Conservation (phyloP, 2,113 vertebrate genomes). For the Holacanthus passer region DNA sequence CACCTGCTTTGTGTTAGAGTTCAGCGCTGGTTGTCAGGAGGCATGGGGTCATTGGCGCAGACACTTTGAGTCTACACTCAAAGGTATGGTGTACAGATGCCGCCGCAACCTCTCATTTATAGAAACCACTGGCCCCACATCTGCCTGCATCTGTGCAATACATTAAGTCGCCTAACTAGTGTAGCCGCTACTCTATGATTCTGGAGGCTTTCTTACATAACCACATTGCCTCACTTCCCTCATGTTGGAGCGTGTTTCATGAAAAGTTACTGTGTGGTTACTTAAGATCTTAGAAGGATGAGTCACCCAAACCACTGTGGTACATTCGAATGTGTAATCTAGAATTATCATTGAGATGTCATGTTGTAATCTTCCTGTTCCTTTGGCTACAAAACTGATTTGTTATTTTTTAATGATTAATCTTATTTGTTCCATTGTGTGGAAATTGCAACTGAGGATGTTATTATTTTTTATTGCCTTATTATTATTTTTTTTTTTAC, state of each 20-base stretch:
- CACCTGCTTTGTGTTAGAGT: conserved; percentile 80
- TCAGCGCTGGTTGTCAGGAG: conserved; percentile 41
- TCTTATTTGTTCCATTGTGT: background rate
- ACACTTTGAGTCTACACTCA: conserved; percentile 57
- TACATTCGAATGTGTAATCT: conserved; percentile 28
- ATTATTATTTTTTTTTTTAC: background rate
- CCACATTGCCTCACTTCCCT: conserved; percentile 49
- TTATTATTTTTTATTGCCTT: no score
- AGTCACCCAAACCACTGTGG: conserved; percentile 33
- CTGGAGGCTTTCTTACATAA: conserved; percentile 63
- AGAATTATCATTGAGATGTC: conserved; percentile 20
- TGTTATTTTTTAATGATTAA: background rate
- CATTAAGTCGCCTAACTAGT: conserved; percentile 30
- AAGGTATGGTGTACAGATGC: conserved; percentile 76
- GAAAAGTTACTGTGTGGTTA: conserved; percentile 54
- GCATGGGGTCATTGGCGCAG: conserved; percentile 58
- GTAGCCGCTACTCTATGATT: conserved; percentile 7
- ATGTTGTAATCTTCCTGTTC: conserved; percentile 26
- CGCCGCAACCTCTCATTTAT: conserved; percentile 51
- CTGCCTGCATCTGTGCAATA: conserved; percentile 52
- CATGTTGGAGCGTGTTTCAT: conserved; percentile 37
- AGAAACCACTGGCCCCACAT: conserved; percentile 57
- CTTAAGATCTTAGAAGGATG: conserved; percentile 31
- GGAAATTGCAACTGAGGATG: background rate
- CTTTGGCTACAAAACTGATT: conserved; percentile 13